phyloP scores from a whole-genome alignment of 2,888 invertebrate species.

The Oconnorella tubifera region DNA sequence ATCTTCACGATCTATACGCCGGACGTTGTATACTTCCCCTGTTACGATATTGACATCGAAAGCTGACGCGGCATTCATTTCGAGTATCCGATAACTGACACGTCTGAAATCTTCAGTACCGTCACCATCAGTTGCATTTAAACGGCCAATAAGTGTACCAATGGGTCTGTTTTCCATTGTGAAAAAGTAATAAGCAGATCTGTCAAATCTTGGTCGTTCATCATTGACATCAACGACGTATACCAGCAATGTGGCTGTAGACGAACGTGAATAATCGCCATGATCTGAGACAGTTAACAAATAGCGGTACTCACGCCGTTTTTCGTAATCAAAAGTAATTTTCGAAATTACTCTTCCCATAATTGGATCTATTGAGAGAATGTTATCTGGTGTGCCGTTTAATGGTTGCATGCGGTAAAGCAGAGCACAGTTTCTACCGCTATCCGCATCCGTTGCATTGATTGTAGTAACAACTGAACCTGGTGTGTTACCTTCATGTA shows the following conservation, averaged over 20 bases:
- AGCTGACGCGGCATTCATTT: constrained; percentile 7
- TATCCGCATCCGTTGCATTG: constrained; percentile 44
- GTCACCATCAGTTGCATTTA: constrained; percentile 83
- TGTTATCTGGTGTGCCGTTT: constrained; percentile 59
- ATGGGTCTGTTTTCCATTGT: constrained; percentile 77
- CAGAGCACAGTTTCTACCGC: constrained; percentile 54
- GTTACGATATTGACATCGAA: constrained; percentile 68
- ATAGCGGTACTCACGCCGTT: constrained; percentile 64
- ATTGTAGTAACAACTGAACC: constrained; percentile 23
- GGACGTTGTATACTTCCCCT: constrained; percentile 75
- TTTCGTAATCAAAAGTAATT: constrained; percentile 40
- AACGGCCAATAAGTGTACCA: constrained; percentile 66
- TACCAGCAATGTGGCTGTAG: constrained; percentile 69
- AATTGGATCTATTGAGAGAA: constrained; percentile 77
- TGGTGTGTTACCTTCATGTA: constrained; percentile 24
- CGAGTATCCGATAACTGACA: constrained; percentile 26
- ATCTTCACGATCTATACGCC: constrained; percentile 75
- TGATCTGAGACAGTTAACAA: constrained; percentile 83
- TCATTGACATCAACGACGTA: constrained; percentile 89
- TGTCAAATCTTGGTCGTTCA: constrained; percentile 80
- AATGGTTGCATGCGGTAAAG: constrained; percentile 63
- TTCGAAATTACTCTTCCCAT: constrained; percentile 64
- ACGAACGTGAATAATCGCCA: constrained; percentile 64
- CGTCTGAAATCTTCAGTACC: constrained; percentile 24
- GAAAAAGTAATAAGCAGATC: constrained; percentile 72